These are phyloP conservation scores for Champsocephalus esox DNA, from an alignment of 2,797 vertebrate genomes.

Conservation along the genomic window DNA sequence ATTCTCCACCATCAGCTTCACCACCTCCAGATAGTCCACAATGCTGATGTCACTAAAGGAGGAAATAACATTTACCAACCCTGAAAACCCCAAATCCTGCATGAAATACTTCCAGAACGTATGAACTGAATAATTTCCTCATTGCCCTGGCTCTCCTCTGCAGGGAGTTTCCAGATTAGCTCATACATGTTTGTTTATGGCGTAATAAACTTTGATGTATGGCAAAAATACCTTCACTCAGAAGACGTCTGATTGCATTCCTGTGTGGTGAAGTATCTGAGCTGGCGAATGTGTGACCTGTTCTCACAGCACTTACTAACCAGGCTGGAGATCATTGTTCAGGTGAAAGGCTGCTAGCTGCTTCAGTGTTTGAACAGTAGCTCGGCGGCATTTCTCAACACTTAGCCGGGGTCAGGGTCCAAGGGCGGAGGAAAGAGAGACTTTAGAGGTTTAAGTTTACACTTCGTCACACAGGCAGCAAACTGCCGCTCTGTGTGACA, in stretches of 20 bases:
- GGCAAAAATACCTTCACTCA: slow-evolving; percentile 17
- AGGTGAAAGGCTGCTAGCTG: slow-evolving; percentile 30
- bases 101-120: neutral
- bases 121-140: neutral
- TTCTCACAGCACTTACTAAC: slow-evolving; percentile 42
- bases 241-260: slow-evolving; percentile 35
- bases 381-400: slow-evolving; percentile 51
- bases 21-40: neutral
- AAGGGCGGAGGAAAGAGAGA: slow-evolving; percentile 29
- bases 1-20: neutral
- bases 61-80: neutral
- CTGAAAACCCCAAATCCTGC: neutral
- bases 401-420: slow-evolving; percentile 67
- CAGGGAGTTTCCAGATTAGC: slow-evolving; percentile 23
- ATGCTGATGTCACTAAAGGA: neutral
- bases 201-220: neutral
- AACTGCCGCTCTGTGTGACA: slow-evolving; percentile 2
- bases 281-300: slow-evolving; percentile 56
- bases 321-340: slow-evolving; percentile 44
- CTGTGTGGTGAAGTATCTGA: slow-evolving; percentile 31
- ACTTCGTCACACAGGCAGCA: slow-evolving; percentile 19
- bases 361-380: slow-evolving; percentile 57
- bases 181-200: slow-evolving; percentile 13
- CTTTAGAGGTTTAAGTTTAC: slow-evolving; percentile 51
- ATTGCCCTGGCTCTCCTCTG: neutral